Percentiles rank a stretch among this genome's conserved stretches.
Conservation (phyloP, 2,888 invertebrate genomes). For the Protula sp. region DNA sequence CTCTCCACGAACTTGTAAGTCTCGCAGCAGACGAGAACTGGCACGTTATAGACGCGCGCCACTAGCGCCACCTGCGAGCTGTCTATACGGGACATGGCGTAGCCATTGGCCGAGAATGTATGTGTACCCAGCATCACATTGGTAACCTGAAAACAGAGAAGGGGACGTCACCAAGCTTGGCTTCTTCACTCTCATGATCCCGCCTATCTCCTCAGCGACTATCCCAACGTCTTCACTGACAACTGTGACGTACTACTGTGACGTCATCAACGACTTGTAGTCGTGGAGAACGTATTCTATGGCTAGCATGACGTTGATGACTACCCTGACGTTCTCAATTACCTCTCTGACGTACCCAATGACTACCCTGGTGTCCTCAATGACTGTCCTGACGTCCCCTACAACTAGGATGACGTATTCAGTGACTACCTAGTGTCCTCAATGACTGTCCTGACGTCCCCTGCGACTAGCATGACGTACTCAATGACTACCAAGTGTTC, state of each 20-base stretch:
- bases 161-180: too few relatives aligned
- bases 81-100: constrained; percentile 83
- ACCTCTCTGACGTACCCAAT: neutral
- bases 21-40: constrained; percentile 91
- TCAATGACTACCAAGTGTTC: neutral
- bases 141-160: constrained; percentile 62
- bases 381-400: neutral
- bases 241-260: too few relatives aligned
- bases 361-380: neutral
- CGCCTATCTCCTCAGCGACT: too few relatives aligned
- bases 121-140: constrained; percentile 87
- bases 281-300: too few relatives aligned
- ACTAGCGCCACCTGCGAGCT: constrained; percentile 80
- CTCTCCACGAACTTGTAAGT: constrained; percentile 93
- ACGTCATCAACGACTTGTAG: too few relatives aligned
- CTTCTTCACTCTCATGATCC: too few relatives aligned
- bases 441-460: neutral
- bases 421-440: neutral
- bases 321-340: neutral
- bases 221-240: too few relatives aligned
- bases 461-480: neutral
- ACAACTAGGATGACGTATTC: neutral
- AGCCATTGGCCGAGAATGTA: constrained; percentile 82
- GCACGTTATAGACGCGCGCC: constrained; percentile 77
- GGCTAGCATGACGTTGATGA: too few relatives aligned